A percentile compares a stretch with the other conserved stretches of the same genome.
phyloP scores from a whole-genome alignment of 30 jellyfish, hydroid and myxozoan genomes.

The Mastigias papua region DNA sequence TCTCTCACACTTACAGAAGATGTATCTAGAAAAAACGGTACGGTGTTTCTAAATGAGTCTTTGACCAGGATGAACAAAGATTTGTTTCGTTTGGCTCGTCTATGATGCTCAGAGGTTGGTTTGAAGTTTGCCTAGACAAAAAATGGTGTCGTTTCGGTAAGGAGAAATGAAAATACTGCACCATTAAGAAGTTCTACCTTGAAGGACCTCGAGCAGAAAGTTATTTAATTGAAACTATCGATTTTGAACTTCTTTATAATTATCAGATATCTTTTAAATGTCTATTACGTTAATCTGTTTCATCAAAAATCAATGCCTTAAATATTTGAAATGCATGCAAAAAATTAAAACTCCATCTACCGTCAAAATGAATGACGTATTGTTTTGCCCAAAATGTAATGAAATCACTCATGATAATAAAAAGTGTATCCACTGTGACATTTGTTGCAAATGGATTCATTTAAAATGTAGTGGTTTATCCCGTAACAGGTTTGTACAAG shows the following conservation, averaged over 20 bases:
- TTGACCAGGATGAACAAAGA: not conserved
- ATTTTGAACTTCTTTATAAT: not conserved
- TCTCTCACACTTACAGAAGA: not conserved
- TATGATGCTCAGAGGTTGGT: not conserved
- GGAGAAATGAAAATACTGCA: constrained; percentile 10
- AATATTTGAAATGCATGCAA: no score
- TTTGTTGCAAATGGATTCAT: constrained; percentile 17
- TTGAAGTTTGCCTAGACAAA: constrained; percentile 33
- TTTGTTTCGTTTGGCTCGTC: not conserved
- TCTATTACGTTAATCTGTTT: no score
- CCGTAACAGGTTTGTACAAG: not conserved
- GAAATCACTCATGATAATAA: constrained; percentile 4
- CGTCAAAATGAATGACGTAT: not conserved
- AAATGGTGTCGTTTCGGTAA: constrained; percentile 17
- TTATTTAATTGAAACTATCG: not conserved
- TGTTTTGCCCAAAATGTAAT: not conserved
- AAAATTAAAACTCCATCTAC: not conserved
- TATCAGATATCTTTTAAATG: no score
- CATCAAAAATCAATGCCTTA: no score
- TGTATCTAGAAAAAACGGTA: not conserved
- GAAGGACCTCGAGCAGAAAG: constrained; percentile 4
- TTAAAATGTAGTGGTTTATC: constrained; percentile 5
- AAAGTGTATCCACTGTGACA: constrained; percentile 1
- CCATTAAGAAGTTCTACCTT: not conserved
- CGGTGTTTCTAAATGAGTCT: constrained; percentile 12